Base-by-base conservation (phyloP, 2,797 vertebrate genomes). In the Platyrinchus mystaceus region DNA sequence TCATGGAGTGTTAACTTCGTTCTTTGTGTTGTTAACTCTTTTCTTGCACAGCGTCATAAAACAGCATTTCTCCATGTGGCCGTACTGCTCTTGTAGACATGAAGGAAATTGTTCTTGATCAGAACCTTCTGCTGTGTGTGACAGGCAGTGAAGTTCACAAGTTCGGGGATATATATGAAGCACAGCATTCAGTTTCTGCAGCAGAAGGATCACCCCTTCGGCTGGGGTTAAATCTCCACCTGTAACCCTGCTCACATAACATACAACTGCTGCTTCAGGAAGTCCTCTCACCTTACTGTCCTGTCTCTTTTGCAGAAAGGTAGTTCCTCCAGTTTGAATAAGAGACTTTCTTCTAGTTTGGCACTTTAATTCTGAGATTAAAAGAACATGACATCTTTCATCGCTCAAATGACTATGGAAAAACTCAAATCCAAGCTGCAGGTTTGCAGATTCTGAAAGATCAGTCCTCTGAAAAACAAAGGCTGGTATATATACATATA, bases 401-500 rank as follows among this genome's bases (percentile, higher is more conserved):
- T 86, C 75, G 63, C 67, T 87, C 56, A 39, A 64, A 83, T 62
- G 59, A 62, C 78, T 94, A 47, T 28, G 79, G 63, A 69, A 93
- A 91, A 86, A 88, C 59, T 79, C 78, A 75, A 94, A 94, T 96
- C 76, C 93, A 96, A 91, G 82, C 79, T 79, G 83, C 62, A 44
- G 62, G 62, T 44, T 64, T 64, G 62, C 62, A n/a, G 41, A n/a
- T n/a, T 46, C 62, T 64, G 30, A 16, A 93, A 91, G 84, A 78
- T 93, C 94, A 90, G 84, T 69, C 83, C 87, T 94, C 78, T 93
- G 86, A 94, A 91, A 94, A 94, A 93, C 79, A 93, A 96, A 96
- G 86, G 93, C 78, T 93, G 11, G 17, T 52, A 6, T 50, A 9
- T 50, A 16, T 27, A 27, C 27, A 27, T 28, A 28, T 18, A 28